Base-by-base conservation (phyloP, 1,140 invertebrate genomes). In the Muscidifurax raptorellus region DNA sequence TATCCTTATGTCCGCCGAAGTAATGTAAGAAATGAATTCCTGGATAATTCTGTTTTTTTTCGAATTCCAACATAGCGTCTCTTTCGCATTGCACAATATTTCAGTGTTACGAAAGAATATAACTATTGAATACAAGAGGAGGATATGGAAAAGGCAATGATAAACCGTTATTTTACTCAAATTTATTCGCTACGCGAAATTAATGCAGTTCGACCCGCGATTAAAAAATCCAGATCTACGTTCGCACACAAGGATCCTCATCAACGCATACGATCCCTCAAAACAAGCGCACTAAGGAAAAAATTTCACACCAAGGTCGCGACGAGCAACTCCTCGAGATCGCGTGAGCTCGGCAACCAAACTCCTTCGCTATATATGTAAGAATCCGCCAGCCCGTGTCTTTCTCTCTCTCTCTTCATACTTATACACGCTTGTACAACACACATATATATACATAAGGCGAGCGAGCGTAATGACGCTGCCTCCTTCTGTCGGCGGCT, bases 401-500 rank as follows among this genome's bases (percentile, higher is more conserved):
- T n/a, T n/a, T 64, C 22, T 64, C 52, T n/a, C 22, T 64, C 13
- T 66, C 64, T 66, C 25, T 22, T 10, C 7, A 25, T 80, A 67
- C 3, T 87, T 7, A 18, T 80, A 69, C 78, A 67, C 82, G 87
- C 84, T 84, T 47, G 25, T 47, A n/a, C 18, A 25, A 40, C 1
- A 27, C 12, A n/a, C 30, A 86, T 87, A 87, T 75, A 77, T 87
- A 88, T 15, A 32, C n/a, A 30, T 27, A 69, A 22, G 10, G 13
- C 30, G 77, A 71, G 52, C 30, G 80, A 59, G 22, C 12, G 27
- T 92, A 91, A 92, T 91, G 89, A 90, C 89, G 88, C 89, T 88
- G 87, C 87, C 90, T 88, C 47, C 36, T 71, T 90, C 89, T 87
- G 90, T 90, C 69, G 69, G 80, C 91, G 91, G 90, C 88, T 89